Conservation (phyloP, 2,113 vertebrate species). For the Australoheros scitulus region DNA sequence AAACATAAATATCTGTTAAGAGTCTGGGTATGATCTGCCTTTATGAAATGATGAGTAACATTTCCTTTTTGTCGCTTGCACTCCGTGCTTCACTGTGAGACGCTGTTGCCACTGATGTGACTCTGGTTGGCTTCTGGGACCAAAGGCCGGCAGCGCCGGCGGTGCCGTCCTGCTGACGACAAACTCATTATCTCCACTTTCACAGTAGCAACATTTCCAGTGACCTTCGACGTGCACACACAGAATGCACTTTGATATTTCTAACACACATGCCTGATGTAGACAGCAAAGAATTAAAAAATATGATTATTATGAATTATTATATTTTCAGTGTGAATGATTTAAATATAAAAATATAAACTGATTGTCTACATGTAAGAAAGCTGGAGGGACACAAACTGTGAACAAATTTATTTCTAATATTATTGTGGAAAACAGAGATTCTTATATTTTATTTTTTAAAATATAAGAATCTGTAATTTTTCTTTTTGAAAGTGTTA, state of each 20-base stretch:
- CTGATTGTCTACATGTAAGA: too few relatives aligned
- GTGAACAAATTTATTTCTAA: conserved; percentile 22
- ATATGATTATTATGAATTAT: background rate
- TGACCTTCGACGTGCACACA: conserved; percentile 51
- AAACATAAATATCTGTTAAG: conserved; percentile 81
- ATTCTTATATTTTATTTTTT: conserved; percentile 59
- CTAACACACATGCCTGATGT: conserved; percentile 26
- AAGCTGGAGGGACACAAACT: background rate
- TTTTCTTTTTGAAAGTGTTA: conserved; percentile 75
- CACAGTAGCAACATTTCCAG: conserved; percentile 44
- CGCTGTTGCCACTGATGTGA: conserved; percentile 44
- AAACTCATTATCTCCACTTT: conserved; percentile 30
- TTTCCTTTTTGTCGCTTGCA: conserved; percentile 75
- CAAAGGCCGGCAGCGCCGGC: background rate
- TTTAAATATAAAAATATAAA: background rate
- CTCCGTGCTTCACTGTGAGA: conserved; percentile 53
- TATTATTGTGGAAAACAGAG: conserved; percentile 32
- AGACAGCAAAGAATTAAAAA: conserved; percentile 11
- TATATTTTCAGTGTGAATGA: background rate
- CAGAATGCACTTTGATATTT: conserved; percentile 11
- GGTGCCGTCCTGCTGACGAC: conserved; percentile 8
- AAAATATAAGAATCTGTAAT: too few relatives aligned
- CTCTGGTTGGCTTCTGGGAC: conserved; percentile 35
- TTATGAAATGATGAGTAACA: conserved; percentile 80
- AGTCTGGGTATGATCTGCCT: conserved; percentile 75